Conservation (phyloP, 1,140 invertebrate genomes). For the Phthorimaea operculella region DNA sequence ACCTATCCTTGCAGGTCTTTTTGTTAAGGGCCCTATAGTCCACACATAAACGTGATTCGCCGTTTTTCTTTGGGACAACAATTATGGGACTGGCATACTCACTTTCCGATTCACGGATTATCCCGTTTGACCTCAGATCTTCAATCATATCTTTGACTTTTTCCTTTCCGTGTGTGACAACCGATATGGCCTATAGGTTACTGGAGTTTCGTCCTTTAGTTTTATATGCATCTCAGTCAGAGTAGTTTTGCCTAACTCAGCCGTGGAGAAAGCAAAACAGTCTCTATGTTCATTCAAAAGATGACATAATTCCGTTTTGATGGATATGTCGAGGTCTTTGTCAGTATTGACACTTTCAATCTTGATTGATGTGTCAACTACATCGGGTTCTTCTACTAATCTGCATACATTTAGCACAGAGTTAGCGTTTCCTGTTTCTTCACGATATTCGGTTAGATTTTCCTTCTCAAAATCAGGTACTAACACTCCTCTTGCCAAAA, state of each 20-base stretch:
- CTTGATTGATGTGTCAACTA: background rate
- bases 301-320: background rate
- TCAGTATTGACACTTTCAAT: background rate
- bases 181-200: background rate
- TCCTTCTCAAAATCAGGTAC: background rate
- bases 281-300: background rate
- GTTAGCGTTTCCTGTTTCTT: background rate
- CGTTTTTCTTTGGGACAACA: slow-evolving; percentile 6
- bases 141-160: background rate
- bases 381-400: background rate
- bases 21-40: slow-evolving; percentile 1
- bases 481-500: background rate
- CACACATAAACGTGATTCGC: background rate
- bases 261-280: slow-evolving; percentile 3
- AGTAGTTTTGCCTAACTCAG: slow-evolving; percentile 1
- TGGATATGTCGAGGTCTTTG: background rate
- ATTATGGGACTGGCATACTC: slow-evolving; percentile 9
- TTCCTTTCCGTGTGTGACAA: background rate
- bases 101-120: slow-evolving; percentile 3
- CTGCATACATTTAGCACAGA: background rate
- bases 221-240: background rate
- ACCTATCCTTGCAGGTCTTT: background rate
- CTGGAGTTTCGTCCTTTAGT: slow-evolving; percentile 11
- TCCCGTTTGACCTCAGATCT: background rate
- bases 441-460: background rate